Evolutionary conservation across 2,113 vertebrate species (phyloP).

Genomic region (Psittacus erithacus): DNA sequence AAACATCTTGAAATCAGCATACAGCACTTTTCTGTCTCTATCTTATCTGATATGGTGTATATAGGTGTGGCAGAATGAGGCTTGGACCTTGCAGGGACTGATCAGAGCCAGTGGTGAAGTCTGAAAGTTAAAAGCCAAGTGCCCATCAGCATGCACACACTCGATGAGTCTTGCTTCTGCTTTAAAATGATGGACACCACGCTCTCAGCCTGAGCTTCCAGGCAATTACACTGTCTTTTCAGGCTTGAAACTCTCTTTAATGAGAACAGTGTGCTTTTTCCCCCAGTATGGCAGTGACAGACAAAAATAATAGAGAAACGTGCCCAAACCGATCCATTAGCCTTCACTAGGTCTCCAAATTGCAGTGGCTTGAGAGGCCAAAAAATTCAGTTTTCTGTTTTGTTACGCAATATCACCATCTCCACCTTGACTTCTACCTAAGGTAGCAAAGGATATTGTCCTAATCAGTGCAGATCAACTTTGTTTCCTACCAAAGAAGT

Average conservation of each 20-base stretch:
- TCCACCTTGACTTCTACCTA: neutral
- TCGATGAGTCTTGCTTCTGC: accelerated
- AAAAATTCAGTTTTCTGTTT: neutral
- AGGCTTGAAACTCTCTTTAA: neutral
- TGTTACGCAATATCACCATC: accelerated
- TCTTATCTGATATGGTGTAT: accelerated
- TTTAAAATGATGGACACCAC: accelerated
- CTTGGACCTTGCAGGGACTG: accelerated
- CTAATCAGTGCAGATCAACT: accelerated
- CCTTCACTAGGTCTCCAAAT: neutral
- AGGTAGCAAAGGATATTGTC: neutral
- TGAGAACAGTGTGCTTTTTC: neutral
- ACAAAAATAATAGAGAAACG: neutral
- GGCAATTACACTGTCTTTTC: neutral
- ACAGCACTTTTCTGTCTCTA: accelerated
- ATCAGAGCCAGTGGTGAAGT: neutral
- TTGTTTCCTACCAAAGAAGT: accelerated
- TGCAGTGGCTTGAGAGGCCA: accelerated
- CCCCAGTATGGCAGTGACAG: accelerated
- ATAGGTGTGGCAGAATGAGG: accelerated
- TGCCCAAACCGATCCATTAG: neutral
- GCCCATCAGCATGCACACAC: accelerated
- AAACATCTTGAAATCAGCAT: accelerated
- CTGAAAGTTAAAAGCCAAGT: too few species aligned
- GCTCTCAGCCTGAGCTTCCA: accelerated